Evolutionary conservation across 2,113 vertebrate genomes (phyloP), one percentile per base, ranked within the genome.

Genomic region (Laterallus jamaicensis): DNA sequence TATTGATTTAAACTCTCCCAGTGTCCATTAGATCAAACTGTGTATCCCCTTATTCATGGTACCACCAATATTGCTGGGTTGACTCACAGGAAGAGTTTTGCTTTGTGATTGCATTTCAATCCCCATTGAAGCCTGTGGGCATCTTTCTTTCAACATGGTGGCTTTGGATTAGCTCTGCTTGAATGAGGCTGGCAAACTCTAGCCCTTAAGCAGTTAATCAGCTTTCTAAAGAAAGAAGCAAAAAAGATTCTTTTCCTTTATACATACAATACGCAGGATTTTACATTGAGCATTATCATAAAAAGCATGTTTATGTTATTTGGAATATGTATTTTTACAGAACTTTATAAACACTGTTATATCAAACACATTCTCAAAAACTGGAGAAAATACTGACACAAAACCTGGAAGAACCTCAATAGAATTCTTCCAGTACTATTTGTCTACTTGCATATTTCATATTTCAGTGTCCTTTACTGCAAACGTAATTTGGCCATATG

Each of bases 291-390:
- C 80, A 91, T 96, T 93, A 91, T 98, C 93, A 94, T 98, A 97
- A 98, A 98, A 98, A 97, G 95, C 96, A 94, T 95, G 80, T 97
- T 96, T 84, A 97, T 96, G 96, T 97, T 93, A 83, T 96, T 96
- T 84, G 87, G 97, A 97, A 98, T 98, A 97, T 98, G 97, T 76
- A 95, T 97, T 97, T 96, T 96, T 97, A 97, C 95, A 97, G 95
- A 97, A 97, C 95, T 96, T 93, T 98, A 98, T 97, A 98, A 98
- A 98, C 96, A 98, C 97, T 93, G 90, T 95, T 94, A 97, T 98
- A 98, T 97, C 97, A 98, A 98, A 98, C 97, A 98, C 98, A 96
- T 97, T 96, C 94, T 98, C 97, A 98, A 98, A 98, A 98, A 97
- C 95, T 90, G 88, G 95, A 97, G 97, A 97, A 97, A 97, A 90